Conservation (phyloP, 2,113 vertebrate species). For the Brachionichthys hirsutus region DNA sequence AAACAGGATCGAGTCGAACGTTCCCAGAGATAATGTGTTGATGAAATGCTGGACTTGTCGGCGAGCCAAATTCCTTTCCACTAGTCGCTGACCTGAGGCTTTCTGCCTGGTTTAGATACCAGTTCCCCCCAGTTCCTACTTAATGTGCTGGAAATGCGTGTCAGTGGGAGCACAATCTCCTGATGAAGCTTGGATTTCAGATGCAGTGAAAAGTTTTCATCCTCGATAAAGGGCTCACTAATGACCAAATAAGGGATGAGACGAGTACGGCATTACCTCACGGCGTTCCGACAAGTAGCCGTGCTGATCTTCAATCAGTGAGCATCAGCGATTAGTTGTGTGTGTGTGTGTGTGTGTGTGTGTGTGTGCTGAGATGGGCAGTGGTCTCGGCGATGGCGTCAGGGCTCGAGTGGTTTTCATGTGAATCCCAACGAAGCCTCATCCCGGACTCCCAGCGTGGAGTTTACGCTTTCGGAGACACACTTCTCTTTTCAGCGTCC, state of each 20-base stretch:
- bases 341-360: too few relatives aligned
- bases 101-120: conserved; percentile 52
- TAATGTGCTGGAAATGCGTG: conserved; percentile 61
- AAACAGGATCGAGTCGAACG: conserved; percentile 21
- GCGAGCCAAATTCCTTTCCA: conserved; percentile 77
- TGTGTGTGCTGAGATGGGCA: conserved; percentile 20
- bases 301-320: conserved; percentile 9
- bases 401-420: conserved; percentile 55
- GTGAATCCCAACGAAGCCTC: conserved; percentile 59
- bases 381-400: conserved; percentile 27
- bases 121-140: conserved; percentile 53
- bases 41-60: conserved; percentile 51
- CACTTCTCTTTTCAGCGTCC: conserved; percentile 44
- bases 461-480: conserved; percentile 32
- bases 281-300: conserved; percentile 2
- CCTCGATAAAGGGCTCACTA: conserved; percentile 17
- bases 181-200: conserved; percentile 53
- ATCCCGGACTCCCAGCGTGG: conserved; percentile 61
- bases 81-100: conserved; percentile 66
- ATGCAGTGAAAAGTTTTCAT: conserved; percentile 30
- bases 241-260: conserved; percentile 38
- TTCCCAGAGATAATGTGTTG: conserved; percentile 57
- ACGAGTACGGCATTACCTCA: conserved; percentile 1
- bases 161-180: conserved; percentile 47
- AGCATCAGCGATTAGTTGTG: neutral